A percentile compares a stretch with the other conserved stretches of the same genome.
phyloP scores from a whole-genome alignment of 1,140 invertebrate genomes.

The Brachionus sp. region DNA sequence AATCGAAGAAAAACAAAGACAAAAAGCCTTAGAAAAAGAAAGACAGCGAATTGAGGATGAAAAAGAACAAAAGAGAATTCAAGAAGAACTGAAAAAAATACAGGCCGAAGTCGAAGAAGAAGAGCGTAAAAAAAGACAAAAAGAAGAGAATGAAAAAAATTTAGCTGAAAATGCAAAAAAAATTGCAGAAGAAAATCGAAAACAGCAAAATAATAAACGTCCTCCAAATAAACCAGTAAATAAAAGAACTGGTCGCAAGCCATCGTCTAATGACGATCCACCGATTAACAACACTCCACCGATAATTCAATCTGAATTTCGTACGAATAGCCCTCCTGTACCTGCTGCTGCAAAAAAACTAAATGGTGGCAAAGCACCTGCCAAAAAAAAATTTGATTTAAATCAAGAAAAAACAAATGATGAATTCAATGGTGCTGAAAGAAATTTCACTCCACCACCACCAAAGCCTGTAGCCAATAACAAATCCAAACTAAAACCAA shows the following conservation, averaged over 20 bases:
- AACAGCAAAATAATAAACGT: slow-evolving; percentile 19
- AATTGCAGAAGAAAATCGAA: slow-evolving; percentile 23
- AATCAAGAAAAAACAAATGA: not conserved
- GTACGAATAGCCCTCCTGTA: slow-evolving; percentile 25
- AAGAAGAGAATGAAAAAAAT: slow-evolving; percentile 43
- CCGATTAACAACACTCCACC: not conserved
- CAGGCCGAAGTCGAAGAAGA: slow-evolving; percentile 44
- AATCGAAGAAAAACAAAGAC: slow-evolving; percentile 47
- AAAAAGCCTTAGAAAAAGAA: slow-evolving; percentile 40
- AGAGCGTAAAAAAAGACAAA: slow-evolving; percentile 28
- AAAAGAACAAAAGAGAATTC: slow-evolving; percentile 46
- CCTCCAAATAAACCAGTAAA: slow-evolving; percentile 7
- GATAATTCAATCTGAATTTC: not conserved
- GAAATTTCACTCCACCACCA: slow-evolving; percentile 36
- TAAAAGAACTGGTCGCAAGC: slow-evolving; percentile 1
- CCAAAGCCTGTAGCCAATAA: slow-evolving; percentile 12
- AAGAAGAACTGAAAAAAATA: slow-evolving; percentile 44
- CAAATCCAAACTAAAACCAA: not conserved
- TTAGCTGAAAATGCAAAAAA: slow-evolving; percentile 36
- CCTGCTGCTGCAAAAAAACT: slow-evolving; percentile 34
- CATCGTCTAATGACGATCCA: not conserved
- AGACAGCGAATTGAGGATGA: slow-evolving; percentile 41
- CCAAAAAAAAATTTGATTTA: not conserved
- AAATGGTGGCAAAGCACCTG: slow-evolving; percentile 20
- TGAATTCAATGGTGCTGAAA: not conserved